These are phyloP conservation scores for Acanthoscelides obtectus DNA, from an alignment of 2,888 invertebrate species.

Conservation along the genomic window DNA sequence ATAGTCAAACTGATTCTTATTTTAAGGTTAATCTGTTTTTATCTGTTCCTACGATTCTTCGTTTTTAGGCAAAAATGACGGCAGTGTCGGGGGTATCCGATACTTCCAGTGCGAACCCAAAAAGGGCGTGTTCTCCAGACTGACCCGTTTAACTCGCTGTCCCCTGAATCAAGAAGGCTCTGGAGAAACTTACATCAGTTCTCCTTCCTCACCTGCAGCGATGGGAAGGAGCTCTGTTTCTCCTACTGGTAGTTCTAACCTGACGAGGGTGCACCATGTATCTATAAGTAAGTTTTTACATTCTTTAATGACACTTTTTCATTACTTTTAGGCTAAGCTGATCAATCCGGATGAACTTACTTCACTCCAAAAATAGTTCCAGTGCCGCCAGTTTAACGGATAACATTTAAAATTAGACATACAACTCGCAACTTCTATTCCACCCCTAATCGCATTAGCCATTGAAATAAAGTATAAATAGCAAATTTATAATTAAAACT, in stretches of 20 bases:
- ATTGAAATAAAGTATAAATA: too few relatives aligned
- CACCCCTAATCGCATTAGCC: too few relatives aligned
- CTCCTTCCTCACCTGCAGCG: conserved; percentile 29
- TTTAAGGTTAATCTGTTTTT: neutral
- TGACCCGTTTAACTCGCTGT: conserved; percentile 76
- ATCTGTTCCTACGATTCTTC: neutral
- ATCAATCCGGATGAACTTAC: too few relatives aligned
- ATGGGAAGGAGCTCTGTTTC: conserved; percentile 38
- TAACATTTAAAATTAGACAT: too few relatives aligned
- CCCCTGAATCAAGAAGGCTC: conserved; percentile 54
- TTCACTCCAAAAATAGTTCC: too few relatives aligned
- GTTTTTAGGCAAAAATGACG: conserved; percentile 93
- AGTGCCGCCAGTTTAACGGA: too few relatives aligned
- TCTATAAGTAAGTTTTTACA: conserved; percentile 36
- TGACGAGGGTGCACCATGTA: conserved; percentile 34
- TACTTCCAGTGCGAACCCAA: conserved; percentile 93
- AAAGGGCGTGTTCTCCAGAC: conserved; percentile 88
- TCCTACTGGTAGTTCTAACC: conserved; percentile 40
- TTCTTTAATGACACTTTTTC: too few relatives aligned
- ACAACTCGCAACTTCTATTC: too few relatives aligned
- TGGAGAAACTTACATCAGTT: conserved; percentile 40
- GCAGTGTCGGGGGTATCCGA: conserved; percentile 84
- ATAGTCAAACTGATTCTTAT: neutral
- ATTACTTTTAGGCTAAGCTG: too few relatives aligned
- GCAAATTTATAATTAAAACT: too few relatives aligned